Percentiles rank a stretch among this genome's conserved stretches.
Evolutionary conservation across 1,140 invertebrate genomes (phyloP).

Genomic region (Aporrectodea caliginosa): DNA sequence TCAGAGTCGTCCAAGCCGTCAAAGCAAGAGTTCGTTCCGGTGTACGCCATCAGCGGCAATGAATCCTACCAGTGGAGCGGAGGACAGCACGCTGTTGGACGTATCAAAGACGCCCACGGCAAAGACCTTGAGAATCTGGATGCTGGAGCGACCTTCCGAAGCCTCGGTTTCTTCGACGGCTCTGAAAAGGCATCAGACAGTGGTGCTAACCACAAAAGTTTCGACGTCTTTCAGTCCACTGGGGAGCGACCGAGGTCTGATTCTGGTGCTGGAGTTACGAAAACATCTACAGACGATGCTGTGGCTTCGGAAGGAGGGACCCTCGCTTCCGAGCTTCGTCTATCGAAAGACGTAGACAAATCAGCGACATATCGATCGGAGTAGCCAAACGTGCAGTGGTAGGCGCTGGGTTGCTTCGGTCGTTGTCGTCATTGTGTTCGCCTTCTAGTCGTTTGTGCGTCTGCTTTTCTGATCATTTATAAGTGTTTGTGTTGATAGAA

Average conservation of each 20-base stretch:
- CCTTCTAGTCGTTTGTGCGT: background rate
- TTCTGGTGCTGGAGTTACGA: background rate
- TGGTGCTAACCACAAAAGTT: background rate
- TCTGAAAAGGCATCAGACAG: too few relatives aligned
- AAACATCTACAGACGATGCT: too few relatives aligned
- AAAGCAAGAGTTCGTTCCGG: background rate
- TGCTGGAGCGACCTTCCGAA: background rate
- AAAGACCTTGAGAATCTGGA: background rate
- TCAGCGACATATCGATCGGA: background rate
- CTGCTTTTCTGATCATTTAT: background rate
- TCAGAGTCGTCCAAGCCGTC: background rate
- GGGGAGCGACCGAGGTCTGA: background rate
- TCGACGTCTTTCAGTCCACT: background rate
- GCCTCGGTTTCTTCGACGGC: too few relatives aligned
- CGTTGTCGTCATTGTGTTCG: background rate
- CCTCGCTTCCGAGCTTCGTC: background rate
- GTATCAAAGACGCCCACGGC: background rate
- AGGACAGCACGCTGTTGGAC: background rate
- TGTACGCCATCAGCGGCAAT: background rate
- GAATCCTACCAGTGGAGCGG: background rate
- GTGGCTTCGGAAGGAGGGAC: background rate
- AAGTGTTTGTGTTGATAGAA: background rate
- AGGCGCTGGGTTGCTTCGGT: background rate
- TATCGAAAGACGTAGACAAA: background rate
- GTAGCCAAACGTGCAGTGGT: too few relatives aligned